Evolutionary conservation across 1,140 invertebrate species (phyloP), one percentile per base, ranked within the genome.

Genomic region (Drosophila tropicalis): DNA sequence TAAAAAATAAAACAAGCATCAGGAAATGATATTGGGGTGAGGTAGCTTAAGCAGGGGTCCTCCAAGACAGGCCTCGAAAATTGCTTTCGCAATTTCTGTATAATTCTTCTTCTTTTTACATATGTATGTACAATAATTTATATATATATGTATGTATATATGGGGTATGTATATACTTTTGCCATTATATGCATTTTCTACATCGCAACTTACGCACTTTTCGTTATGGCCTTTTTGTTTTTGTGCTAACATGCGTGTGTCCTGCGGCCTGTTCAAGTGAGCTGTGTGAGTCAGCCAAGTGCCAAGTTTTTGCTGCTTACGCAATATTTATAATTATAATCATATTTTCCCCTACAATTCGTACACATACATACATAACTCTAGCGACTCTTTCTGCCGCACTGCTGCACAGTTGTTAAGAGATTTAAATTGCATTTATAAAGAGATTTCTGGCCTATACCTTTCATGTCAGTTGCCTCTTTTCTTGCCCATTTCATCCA

Each of bases 121-220:
- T 44, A 51, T 72, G 67, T 44, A 51, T 72, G 67, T 44, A 63
- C 44, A 55, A 22, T 62, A 10, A 54, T 64, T 44, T 62, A 68
- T 44, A 60, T 2, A 51, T 57, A 32, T 39, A 67, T 36, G 2
- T 44, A 57, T 10, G 57, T 47, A 40, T 51, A 15, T 34, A 12
- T 32, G 17, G 39, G n/a, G 55, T 41, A 0, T 71, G 22, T 67
- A 78, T 41, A 70, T 76, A 71, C 67, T 64, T 70, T 71, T 40
- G 34, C 60, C 62, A 74, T 81, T 70, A 81, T 76, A 70, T 81
- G 73, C 73, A 66, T 71, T 84, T 51, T 85, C 65, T 83, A 58
- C 63, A 62, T 65, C 62, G 51, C 62, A 73, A 71, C 61, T 79
- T 87, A 86, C 84, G 84, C 83, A 86, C 83, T 89, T 86, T 86